phyloP scores from a whole-genome alignment of 2,797 vertebrate genomes.

The Pseudocheirus occidentalis region DNA sequence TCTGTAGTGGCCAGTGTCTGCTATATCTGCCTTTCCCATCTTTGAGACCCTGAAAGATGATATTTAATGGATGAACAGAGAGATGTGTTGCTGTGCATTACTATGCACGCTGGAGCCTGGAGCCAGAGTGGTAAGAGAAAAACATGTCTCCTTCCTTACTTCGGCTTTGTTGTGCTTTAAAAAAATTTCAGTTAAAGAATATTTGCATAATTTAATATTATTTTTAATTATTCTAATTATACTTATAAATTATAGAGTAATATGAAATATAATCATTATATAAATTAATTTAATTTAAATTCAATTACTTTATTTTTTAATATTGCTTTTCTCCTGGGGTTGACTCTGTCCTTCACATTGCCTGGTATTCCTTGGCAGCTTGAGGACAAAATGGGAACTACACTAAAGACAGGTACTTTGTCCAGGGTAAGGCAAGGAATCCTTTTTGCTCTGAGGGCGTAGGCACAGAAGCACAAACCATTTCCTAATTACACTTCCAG shows the following conservation, averaged over 20 bases:
- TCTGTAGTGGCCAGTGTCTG: neutral
- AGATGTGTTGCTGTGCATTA: neutral
- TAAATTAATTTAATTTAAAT: neutral
- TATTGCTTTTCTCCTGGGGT: neutral
- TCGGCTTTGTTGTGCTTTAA: neutral
- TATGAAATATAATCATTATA: neutral
- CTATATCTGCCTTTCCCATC: neutral
- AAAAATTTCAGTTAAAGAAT: neutral
- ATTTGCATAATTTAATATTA: neutral
- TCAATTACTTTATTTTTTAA: neutral
- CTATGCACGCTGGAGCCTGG: too few relatives aligned
- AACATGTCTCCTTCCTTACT: neutral
- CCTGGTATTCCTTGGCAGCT: neutral
- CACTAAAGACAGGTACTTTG: neutral
- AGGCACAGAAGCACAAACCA: neutral
- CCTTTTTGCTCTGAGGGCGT: neutral
- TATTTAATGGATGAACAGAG: neutral
- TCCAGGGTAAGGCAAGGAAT: neutral
- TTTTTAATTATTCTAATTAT: neutral
- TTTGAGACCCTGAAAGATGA: neutral
- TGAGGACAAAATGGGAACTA: too few relatives aligned
- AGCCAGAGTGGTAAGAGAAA: neutral
- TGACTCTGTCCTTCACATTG: neutral
- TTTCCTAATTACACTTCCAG: neutral
- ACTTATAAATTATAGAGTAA: neutral